phyloP scores from a whole-genome alignment of 92 coral and sea anemone genomes.

The Parazoanthus swiftii region DNA sequence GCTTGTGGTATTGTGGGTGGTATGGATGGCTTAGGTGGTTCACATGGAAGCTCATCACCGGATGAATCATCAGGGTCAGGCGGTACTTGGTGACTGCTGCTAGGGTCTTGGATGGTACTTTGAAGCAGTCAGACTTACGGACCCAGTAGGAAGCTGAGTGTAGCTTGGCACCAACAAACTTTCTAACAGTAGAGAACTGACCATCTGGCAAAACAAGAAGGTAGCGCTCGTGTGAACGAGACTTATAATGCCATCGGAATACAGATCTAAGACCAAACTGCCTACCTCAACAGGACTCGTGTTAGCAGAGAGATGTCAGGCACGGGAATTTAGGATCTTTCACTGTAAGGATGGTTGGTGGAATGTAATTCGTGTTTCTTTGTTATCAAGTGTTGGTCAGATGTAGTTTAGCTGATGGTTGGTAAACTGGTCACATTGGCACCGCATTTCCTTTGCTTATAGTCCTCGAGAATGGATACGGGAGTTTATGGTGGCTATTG shows the following conservation, averaged over 20 bases:
- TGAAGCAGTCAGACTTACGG: too few species aligned
- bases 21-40: too few species aligned
- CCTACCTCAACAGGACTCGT: not conserved
- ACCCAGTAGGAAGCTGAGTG: conserved; percentile 22
- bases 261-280: conserved; percentile 19
- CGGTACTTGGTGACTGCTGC: too few species aligned
- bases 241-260: conserved; percentile 12
- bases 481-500: not conserved
- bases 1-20: too few species aligned
- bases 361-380: conserved; percentile 18
- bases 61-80: too few species aligned
- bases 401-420: too few species aligned
- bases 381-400: too few species aligned
- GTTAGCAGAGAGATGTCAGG: not conserved
- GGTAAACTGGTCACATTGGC: too few species aligned
- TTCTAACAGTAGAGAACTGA: conserved; percentile 7
- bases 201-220: not conserved
- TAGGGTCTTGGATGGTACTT: too few species aligned
- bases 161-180: conserved; percentile 8
- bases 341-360: conserved; percentile 17
- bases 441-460: too few species aligned
- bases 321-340: not conserved
- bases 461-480: conserved; percentile 7
- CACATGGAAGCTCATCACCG: too few species aligned
- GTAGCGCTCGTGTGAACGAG: conserved; percentile 28